phyloP scores from a whole-genome alignment of 2,797 vertebrate species.

The Danio albolineatus region DNA sequence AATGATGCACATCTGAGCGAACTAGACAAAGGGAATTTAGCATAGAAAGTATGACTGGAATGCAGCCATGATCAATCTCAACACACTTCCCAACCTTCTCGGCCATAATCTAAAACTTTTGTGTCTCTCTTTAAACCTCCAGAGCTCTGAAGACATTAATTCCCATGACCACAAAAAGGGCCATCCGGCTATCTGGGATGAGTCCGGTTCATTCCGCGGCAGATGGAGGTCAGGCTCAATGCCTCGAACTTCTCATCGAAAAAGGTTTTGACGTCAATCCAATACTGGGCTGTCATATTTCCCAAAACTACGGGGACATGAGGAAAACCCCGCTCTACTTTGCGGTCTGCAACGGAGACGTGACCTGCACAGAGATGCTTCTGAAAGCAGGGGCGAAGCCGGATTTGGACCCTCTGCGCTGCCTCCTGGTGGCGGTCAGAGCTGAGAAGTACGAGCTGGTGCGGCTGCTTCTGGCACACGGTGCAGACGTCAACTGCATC shows the following conservation, averaged over 20 bases:
- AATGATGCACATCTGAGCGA: too few species aligned
- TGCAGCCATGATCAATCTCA: neutral
- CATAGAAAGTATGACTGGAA: too few species aligned
- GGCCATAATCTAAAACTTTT: conserved; percentile 54
- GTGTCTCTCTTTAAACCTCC: neutral
- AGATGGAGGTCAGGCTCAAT: conserved; percentile 84
- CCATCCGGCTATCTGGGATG: conserved; percentile 82
- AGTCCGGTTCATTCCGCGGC: conserved; percentile 86
- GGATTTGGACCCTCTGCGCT: conserved; percentile 85
- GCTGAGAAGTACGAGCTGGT: conserved; percentile 83
- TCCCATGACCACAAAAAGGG: conserved; percentile 82
- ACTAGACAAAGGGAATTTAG: too few species aligned
- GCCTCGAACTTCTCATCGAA: conserved; percentile 84
- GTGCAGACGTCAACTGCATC: conserved; percentile 88
- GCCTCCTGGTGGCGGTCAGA: conserved; percentile 85
- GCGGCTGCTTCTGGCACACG: conserved; percentile 80
- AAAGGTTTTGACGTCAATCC: conserved; percentile 82
- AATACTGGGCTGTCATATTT: conserved; percentile 76
- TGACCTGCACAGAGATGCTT: conserved; percentile 81
- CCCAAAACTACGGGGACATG: conserved; percentile 82
- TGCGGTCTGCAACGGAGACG: conserved; percentile 84
- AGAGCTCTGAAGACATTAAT: conserved; percentile 87
- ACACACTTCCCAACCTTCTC: neutral
- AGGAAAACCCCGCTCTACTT: conserved; percentile 83
- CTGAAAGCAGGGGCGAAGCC: conserved; percentile 82